phyloP scores from a whole-genome alignment of 2,113 vertebrate species.

The Cepphus grylle region DNA sequence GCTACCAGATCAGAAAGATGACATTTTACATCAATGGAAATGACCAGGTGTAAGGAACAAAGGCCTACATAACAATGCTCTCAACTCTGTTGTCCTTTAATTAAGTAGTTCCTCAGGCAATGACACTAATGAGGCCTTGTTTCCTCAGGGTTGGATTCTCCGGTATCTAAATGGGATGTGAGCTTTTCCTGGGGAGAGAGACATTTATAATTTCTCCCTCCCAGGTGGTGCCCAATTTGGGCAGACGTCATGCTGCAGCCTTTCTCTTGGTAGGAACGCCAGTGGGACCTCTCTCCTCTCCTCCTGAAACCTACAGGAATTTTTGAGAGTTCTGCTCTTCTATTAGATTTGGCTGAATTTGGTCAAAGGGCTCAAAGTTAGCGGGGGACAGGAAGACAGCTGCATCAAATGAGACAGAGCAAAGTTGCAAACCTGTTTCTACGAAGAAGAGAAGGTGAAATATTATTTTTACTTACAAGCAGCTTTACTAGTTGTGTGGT shows the following conservation, averaged over 20 bases:
- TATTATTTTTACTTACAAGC: neutral
- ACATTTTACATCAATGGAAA: conserved; percentile 59
- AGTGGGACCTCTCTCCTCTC: neutral
- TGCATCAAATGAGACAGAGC: neutral
- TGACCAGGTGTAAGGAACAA: conserved; percentile 63
- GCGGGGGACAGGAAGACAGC: neutral
- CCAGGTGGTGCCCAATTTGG: conserved; percentile 32
- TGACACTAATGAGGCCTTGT: conserved; percentile 54
- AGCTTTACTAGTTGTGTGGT: neutral
- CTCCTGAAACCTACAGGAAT: neutral
- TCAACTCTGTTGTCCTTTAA: conserved; percentile 59
- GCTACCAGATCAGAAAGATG: conserved; percentile 51
- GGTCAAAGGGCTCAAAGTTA: neutral
- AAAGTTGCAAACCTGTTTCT: neutral
- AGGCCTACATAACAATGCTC: conserved; percentile 46
- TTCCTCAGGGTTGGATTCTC: conserved; percentile 58
- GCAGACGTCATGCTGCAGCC: neutral
- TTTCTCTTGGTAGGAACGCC: neutral
- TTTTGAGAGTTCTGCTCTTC: neutral
- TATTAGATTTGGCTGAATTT: neutral
- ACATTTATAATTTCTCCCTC: conserved; percentile 39
- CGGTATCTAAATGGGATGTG: conserved; percentile 52
- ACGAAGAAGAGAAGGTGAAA: neutral
- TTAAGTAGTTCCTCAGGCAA: conserved; percentile 45
- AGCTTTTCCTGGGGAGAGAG: conserved; percentile 38